phyloP scores from a whole-genome alignment of 2,113 vertebrate genomes.

The Ptilonorhynchus violaceus region DNA sequence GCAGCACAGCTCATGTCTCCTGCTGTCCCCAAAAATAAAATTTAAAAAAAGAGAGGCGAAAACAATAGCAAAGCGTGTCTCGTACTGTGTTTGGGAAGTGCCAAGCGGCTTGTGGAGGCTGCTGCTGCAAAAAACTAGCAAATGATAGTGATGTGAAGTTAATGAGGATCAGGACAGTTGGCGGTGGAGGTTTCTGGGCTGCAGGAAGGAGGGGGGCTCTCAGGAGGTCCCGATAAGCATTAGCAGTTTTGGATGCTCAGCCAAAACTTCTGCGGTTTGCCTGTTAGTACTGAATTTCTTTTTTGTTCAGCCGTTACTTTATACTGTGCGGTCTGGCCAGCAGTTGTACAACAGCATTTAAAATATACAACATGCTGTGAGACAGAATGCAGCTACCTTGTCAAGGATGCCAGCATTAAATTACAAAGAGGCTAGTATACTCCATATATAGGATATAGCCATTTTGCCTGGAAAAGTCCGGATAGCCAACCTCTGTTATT shows the following conservation, averaged over 20 bases:
- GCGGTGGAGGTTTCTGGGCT: constrained; percentile 19
- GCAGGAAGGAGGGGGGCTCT: constrained; percentile 20
- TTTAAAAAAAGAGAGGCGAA: not conserved
- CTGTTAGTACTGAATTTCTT: constrained; percentile 55
- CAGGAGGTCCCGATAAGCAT: constrained; percentile 55
- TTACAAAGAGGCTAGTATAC: constrained; percentile 49
- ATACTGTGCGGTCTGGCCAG: constrained; percentile 62
- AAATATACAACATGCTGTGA: constrained; percentile 69
- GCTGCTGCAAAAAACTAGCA: not conserved
- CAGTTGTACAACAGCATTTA: constrained; percentile 65
- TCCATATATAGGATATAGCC: not conserved
- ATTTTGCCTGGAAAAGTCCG: constrained; percentile 21
- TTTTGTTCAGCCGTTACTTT: constrained; percentile 64
- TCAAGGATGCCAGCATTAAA: constrained; percentile 60
- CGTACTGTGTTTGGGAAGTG: not conserved
- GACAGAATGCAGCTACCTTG: constrained; percentile 68
- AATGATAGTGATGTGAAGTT: constrained; percentile 44
- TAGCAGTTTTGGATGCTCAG: constrained; percentile 54
- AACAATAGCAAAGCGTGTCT: constrained; percentile 14
- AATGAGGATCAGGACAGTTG: constrained; percentile 57
- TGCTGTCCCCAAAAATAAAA: not conserved
- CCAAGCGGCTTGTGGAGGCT: not conserved
- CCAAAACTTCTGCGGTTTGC: constrained; percentile 60
- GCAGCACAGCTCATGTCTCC: not conserved
- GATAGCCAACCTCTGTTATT: not conserved